phyloP scores from a whole-genome alignment of 2,888 invertebrate species.

The Trachelus tabidus region DNA sequence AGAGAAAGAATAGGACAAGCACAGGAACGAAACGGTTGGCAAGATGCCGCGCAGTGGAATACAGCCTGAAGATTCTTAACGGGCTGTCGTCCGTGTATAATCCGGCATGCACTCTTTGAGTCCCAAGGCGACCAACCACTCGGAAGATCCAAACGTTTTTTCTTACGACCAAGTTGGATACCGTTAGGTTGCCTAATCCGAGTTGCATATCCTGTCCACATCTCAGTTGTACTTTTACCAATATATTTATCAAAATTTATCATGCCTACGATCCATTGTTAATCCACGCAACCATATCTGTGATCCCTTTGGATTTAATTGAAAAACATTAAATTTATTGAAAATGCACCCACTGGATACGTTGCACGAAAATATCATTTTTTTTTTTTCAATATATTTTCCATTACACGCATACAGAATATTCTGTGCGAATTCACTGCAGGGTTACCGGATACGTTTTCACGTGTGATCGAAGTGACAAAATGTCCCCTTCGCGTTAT shows the following conservation, averaged over 20 bases:
- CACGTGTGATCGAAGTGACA: neutral
- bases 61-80: slow-evolving; percentile 11
- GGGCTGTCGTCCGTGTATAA: slow-evolving; percentile 21
- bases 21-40: slow-evolving; percentile 6
- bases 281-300: neutral
- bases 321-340: neutral
- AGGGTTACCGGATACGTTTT: neutral
- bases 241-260: neutral
- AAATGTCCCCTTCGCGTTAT: neutral
- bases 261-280: neutral
- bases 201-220: neutral
- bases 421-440: neutral
- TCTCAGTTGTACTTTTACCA: neutral
- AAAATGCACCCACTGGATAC: neutral
- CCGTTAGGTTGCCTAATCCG: neutral
- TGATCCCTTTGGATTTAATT: neutral
- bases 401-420: neutral
- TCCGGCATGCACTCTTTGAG: slow-evolving; percentile 17
- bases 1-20: slow-evolving; percentile 7
- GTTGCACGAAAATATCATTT: neutral
- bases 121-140: neutral
- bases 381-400: neutral
- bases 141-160: slow-evolving; percentile 3
- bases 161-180: neutral
- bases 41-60: neutral